Evolutionary conservation across 2,113 vertebrate genomes (phyloP), one percentile per base, ranked within the genome.

Genomic region (Gavia stellata): DNA sequence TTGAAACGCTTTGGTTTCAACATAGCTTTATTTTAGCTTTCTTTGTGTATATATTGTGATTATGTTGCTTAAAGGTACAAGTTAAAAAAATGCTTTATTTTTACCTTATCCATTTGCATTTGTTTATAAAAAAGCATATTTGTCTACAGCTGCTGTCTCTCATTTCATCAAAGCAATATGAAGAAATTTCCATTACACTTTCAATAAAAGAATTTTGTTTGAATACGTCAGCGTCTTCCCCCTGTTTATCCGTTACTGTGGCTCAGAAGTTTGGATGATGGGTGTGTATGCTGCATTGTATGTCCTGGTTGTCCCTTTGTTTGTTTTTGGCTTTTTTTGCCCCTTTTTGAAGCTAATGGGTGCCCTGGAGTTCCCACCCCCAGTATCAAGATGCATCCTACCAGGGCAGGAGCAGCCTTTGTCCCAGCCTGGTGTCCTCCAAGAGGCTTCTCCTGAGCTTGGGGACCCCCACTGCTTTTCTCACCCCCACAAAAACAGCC

Each of bases 131-230:
- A 97, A 98, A 94, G 93, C 95, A 28, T 98, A 93, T 96, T 96
- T 98, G 98, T 98, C 98, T 97, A 94, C 96, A 98, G 98, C 98
- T 98, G 98, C 98, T 98, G 97, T 98, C 96, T 98, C 92, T 98
- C 98, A 98, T 99, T 98, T 99, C 98, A 99, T 99, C 97, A 93
- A 98, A 98, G 98, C 98, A 98, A 98, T 99, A 98, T 98, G 98
- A 99, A 99, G 98, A 98, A 98, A 98, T 98, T 98, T 98, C 98
- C 98, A 98, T 99, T 98, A 98, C 95, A 97, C 98, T 98, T 98
- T 98, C 98, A 98, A 99, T 98, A 99, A 99, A 98, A 97, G 14
- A 90, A 88, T 91, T 96, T 92, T 96, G 91, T 95, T 97, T 95
- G 89, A 88, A 83, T 79, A 73, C 0, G 55, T 47, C 47, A 17